Evolutionary conservation across 2,888 invertebrate genomes (phyloP), one percentile per base, ranked within the genome.

Genomic region (Pediacus dermestoides): DNA sequence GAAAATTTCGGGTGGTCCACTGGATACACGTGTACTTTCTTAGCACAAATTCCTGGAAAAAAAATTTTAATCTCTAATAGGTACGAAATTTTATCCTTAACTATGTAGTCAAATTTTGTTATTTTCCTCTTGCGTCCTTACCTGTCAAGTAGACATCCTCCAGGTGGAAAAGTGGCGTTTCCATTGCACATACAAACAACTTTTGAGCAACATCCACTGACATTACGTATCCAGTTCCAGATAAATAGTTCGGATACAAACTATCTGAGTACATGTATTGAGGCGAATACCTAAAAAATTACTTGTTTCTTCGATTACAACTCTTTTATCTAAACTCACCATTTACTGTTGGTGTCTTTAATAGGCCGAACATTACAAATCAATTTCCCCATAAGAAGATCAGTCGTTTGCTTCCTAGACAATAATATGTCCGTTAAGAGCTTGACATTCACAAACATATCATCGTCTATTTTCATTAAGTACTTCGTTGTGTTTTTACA

Each of bases 401-500:
- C 75, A 30, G 71, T 55, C 12, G 56, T 53, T 4, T 46, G 45
- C 40, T 57, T 60, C 33, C 46, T 53, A 10, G 41, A 46, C 14
- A 35, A 36, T 28, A 68, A 47, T 40, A 57, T 52, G 14, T 53
- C 39, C 1, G 56, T 13, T 9, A 56, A 34, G 12, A 35, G 42
- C 7, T 53, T 52, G 34, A 89, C 71, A 66, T 89, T 88, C 1
- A 91, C 78, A 61, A 85, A 90, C 72, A 88, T 87, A 55, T 91
- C 91, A 52, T 91, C 90, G 51, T 91, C 90, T 2, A 86, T 84
- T 72, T 91, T 91, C 66, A 91, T 74, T 12, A 90, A 73, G 70
- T 81, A 90, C 30, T 53, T 61, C 3, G 28, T 28, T 21, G 72
- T 71, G 33, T 73, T 70, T 31, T 46, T 48, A 57, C 90, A 90